Evolutionary conservation across 2,888 invertebrate genomes (phyloP).

Genomic region (Drosophila phalerata): DNA sequence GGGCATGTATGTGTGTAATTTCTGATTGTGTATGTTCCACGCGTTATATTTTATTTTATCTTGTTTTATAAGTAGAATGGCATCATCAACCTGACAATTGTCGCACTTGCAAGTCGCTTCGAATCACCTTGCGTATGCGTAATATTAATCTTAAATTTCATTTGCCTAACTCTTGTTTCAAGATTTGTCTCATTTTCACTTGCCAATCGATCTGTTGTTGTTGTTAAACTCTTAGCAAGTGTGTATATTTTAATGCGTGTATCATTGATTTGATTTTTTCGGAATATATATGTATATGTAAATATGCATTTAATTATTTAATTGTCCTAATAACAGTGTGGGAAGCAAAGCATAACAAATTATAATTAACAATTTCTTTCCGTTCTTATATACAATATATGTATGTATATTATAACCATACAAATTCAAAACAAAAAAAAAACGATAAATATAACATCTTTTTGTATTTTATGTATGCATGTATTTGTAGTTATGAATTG

Average conservation of each 20-base stretch:
- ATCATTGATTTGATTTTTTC: conserved; percentile 20
- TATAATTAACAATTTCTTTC: conserved; percentile 62
- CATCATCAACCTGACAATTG: conserved; percentile 22
- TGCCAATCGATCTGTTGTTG: conserved; percentile 19
- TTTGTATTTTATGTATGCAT: conserved; percentile 45
- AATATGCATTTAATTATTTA: conserved; percentile 62
- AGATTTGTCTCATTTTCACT: conserved; percentile 17
- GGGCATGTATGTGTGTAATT: conserved; percentile 15
- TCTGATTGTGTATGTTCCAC: conserved; percentile 23
- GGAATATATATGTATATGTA: conserved; percentile 25
- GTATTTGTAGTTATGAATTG: conserved; percentile 5
- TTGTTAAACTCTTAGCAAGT: conserved; percentile 16
- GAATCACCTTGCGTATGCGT: conserved; percentile 16
- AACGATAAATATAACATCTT: conserved; percentile 63
- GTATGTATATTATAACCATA: conserved; percentile 34
- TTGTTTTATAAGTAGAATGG: conserved; percentile 21
- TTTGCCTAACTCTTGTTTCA: conserved; percentile 5
- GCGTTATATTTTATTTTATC: background rate
- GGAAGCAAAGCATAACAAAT: conserved; percentile 78
- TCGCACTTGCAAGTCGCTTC: background rate
- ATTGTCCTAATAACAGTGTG: conserved; percentile 83
- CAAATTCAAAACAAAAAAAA: conserved; percentile 53
- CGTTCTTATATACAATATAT: conserved; percentile 40
- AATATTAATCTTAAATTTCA: conserved; percentile 12
- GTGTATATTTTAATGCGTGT: conserved; percentile 28